Percentiles rank a stretch among this genome's conserved stretches.
Conservation (phyloP, 2,888 invertebrate genomes). For the Sepiola atlantica region DNA sequence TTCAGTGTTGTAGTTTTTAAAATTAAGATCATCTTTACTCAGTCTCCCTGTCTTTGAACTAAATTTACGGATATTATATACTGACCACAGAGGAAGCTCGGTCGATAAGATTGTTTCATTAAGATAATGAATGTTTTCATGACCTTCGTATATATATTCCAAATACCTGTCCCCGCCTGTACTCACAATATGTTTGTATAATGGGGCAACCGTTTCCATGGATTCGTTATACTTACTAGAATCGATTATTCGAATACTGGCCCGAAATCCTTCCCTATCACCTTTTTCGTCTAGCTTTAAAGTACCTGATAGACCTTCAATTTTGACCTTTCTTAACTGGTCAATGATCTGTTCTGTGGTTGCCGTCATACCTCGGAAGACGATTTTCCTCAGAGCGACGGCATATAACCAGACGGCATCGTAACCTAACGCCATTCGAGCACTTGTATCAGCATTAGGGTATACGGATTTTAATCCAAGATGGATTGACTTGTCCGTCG, state of each 20-base stretch:
- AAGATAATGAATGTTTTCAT: too few relatives aligned
- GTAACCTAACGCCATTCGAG: conserved; percentile 57
- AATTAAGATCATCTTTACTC: not conserved
- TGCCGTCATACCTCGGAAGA: conserved; percentile 52
- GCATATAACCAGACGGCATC: conserved; percentile 56
- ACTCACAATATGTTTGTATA: too few relatives aligned
- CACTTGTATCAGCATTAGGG: conserved; percentile 52
- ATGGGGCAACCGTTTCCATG: too few relatives aligned
- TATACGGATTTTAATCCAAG: conserved; percentile 53
- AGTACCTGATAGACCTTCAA: conserved; percentile 55
- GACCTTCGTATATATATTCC: too few relatives aligned
- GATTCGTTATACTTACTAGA: conserved; percentile 43
- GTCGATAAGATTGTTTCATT: not conserved
- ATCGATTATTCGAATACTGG: conserved; percentile 53
- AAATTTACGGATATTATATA: not conserved
- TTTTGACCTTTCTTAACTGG: conserved; percentile 53
- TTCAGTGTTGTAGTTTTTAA: not conserved
- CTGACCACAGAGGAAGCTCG: not conserved
- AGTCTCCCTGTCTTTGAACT: not conserved
- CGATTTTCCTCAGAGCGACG: conserved; percentile 52
- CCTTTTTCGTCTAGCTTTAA: conserved; percentile 54
- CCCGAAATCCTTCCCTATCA: conserved; percentile 56
- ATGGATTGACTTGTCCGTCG: conserved; percentile 52
- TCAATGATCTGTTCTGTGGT: conserved; percentile 53
- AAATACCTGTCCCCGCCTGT: too few relatives aligned